Percentiles rank a stretch among this genome's conserved stretches.
Conservation (phyloP, 2,888 invertebrate genomes). For the Ryuthela nishihirai region DNA sequence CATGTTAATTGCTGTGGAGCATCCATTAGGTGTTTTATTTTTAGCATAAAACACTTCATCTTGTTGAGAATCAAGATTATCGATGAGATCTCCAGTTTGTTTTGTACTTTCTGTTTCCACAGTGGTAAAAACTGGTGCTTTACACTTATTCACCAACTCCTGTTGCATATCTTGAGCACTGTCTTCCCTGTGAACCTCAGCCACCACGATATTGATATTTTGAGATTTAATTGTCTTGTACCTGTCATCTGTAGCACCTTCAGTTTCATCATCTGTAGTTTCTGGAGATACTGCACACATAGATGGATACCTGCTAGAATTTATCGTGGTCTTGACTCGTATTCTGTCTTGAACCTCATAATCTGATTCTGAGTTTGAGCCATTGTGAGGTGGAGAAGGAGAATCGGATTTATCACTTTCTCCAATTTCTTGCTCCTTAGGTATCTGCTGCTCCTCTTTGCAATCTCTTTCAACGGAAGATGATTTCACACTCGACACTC, state of each 20-base stretch:
- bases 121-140: not conserved
- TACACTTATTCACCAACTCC: too few species aligned
- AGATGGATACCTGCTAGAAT: conserved; percentile 81
- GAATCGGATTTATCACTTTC: conserved; percentile 31
- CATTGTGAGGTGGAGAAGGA: conserved; percentile 29
- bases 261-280: conserved; percentile 80
- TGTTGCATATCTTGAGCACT: not conserved
- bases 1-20: conserved; percentile 17
- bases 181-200: conserved; percentile 25
- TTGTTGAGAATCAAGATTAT: too few species aligned
- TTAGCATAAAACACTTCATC: too few species aligned
- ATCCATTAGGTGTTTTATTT: too few species aligned
- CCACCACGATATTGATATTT: conserved; percentile 21
- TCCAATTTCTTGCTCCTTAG: conserved; percentile 1
- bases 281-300: conserved; percentile 64
- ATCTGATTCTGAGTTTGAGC: conserved; percentile 31
- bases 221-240: not conserved
- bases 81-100: too few species aligned
- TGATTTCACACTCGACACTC: conserved; percentile 39
- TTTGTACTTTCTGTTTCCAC: too few species aligned
- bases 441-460: not conserved
- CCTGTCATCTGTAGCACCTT: conserved; percentile 44
- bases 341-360: conserved; percentile 61
- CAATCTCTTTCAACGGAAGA: not conserved
- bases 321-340: conserved; percentile 78